Conservation (phyloP, 2,797 vertebrate species). For the Eulemur rubriventer region DNA sequence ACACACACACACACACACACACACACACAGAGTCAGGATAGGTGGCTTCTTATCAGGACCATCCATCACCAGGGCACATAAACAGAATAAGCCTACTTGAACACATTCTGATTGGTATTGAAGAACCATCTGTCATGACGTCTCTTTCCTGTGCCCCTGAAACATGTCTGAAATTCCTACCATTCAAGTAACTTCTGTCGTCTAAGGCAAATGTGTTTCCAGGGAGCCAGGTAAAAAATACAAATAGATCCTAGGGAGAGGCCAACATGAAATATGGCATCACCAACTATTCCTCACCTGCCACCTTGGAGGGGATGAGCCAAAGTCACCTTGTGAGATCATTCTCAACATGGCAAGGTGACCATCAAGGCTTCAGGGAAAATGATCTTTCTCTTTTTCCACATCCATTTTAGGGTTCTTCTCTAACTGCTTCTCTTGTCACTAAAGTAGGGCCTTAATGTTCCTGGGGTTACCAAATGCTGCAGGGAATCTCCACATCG, state of each 20-base stretch:
- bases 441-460: neutral
- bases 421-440: neutral
- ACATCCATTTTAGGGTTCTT: neutral
- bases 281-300: neutral
- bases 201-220: neutral
- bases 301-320: neutral
- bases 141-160: neutral
- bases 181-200: neutral
- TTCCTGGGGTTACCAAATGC: neutral
- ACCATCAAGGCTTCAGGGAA: neutral
- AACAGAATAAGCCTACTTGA: neutral
- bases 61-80: neutral
- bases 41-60: neutral
- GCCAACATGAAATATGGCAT: neutral
- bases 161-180: neutral
- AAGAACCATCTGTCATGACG: neutral
- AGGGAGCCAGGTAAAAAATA: neutral
- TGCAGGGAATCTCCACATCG: neutral
- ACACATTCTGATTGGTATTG: neutral
- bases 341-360: neutral
- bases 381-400: neutral
- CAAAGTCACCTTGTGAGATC: neutral
- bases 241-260: neutral
- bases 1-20: neutral
- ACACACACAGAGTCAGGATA: neutral